phyloP scores from a whole-genome alignment of 2,888 invertebrate species.

The Hetaerina titia region DNA sequence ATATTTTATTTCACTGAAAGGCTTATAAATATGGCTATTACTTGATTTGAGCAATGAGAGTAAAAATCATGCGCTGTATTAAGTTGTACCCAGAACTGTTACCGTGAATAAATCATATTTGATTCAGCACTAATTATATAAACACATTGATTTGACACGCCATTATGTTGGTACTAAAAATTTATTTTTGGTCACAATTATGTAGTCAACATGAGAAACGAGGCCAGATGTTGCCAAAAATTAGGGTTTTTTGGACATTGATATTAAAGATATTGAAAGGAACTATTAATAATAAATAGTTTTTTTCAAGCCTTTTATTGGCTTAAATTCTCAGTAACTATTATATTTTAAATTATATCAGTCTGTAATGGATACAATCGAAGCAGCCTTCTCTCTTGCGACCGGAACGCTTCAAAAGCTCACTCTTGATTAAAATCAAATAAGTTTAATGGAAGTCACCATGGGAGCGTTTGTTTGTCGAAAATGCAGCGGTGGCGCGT shows the following conservation, averaged over 20 bases:
- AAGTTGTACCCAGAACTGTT: not conserved
- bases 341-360: not conserved
- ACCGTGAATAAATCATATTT: not conserved
- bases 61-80: too few relatives aligned
- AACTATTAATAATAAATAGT: not conserved
- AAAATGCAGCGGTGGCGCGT: not conserved
- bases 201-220: not conserved
- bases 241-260: not conserved
- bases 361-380: not conserved
- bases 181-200: not conserved
- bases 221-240: not conserved
- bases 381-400: not conserved
- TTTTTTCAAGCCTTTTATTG: not conserved
- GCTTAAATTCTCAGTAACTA: not conserved
- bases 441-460: conserved; percentile 25
- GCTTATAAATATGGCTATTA: too few relatives aligned
- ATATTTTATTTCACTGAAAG: too few relatives aligned
- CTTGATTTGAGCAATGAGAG: too few relatives aligned
- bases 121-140: not conserved
- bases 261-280: not conserved
- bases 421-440: conserved; percentile 35
- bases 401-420: not conserved
- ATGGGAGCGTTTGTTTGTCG: conserved; percentile 2
- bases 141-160: not conserved
- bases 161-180: not conserved